Evolutionary conservation across 37 sponge, comb jelly and placozoan species (phyloP).

Genomic region (Haliclona indistincta): DNA sequence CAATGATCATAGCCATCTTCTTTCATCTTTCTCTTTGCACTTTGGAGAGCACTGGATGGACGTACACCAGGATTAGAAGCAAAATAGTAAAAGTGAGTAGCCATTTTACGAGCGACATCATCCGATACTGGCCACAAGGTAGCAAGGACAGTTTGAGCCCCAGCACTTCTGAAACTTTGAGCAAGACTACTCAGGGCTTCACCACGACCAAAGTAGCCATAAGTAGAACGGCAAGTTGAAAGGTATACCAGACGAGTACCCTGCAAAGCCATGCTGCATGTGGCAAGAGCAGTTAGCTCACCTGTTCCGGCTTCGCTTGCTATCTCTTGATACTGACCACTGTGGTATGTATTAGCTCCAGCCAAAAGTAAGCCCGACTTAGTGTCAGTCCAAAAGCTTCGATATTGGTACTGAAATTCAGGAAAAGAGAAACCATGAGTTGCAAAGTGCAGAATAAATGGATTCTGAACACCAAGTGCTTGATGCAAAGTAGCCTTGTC

Average conservation of each 20-base stretch:
- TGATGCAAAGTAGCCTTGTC: conserved; percentile 21
- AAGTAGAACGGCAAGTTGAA: conserved; percentile 36
- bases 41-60: conserved; percentile 3
- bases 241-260: conserved; percentile 39
- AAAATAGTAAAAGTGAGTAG: conserved; percentile 18
- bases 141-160: conserved; percentile 33
- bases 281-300: conserved; percentile 41
- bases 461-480: conserved; percentile 14
- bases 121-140: conserved; percentile 43
- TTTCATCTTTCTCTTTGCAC: neutral
- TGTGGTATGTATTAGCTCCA: conserved; percentile 25
- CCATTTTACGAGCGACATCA: conserved; percentile 14
- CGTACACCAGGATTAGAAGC: neutral
- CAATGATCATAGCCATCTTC: conserved; percentile 26
- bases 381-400: conserved; percentile 38
- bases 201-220: conserved; percentile 37
- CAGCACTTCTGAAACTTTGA: conserved; percentile 31
- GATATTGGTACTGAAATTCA: conserved; percentile 39
- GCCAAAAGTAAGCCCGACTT: conserved; percentile 32
- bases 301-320: conserved; percentile 29
- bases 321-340: conserved; percentile 2
- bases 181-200: conserved; percentile 41
- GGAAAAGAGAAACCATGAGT: conserved; percentile 41
- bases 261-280: conserved; percentile 23
- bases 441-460: conserved; percentile 24